Evolutionary conservation across 2,888 invertebrate species (phyloP).

Genomic region (Alloplasta piceator): DNA sequence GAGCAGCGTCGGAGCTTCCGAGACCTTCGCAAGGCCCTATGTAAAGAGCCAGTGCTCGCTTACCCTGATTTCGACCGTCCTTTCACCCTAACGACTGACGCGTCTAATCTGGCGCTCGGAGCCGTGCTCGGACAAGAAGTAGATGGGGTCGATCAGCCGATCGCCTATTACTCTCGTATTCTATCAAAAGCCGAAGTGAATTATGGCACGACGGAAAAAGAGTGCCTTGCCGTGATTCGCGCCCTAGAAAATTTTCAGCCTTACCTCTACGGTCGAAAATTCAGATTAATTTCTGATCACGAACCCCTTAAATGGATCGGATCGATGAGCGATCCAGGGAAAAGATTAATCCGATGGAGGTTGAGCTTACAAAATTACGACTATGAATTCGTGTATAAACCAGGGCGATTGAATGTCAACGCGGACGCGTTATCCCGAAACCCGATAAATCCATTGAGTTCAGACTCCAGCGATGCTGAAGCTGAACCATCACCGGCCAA

Average conservation of each 20-base stretch:
- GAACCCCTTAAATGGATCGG: conserved; percentile 27
- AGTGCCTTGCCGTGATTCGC: conserved; percentile 43
- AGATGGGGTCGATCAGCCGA: conserved; percentile 59
- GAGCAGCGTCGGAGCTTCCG: conserved; percentile 50
- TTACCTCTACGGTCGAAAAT: too few species aligned
- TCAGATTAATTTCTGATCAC: conserved; percentile 23
- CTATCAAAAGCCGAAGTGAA: conserved; percentile 35
- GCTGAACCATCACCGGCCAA: too few species aligned
- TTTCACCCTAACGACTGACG: conserved; percentile 76
- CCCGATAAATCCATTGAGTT: too few species aligned
- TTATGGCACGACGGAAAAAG: conserved; percentile 47
- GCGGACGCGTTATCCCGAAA: too few species aligned
- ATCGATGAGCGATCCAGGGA: conserved; percentile 8
- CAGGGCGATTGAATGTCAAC: too few species aligned
- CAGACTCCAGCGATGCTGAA: too few species aligned
- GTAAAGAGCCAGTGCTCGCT: conserved; percentile 50
- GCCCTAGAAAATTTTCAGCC: too few species aligned
- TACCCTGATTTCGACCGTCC: conserved; percentile 74
- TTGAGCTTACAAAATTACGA: too few species aligned
- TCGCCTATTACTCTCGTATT: too few species aligned
- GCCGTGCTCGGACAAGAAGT: conserved; percentile 49
- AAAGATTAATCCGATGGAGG: neutral
- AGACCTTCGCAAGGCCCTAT: conserved; percentile 23
- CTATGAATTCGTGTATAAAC: too few species aligned
- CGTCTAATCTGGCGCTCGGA: conserved; percentile 67